Evolutionary conservation across 2,797 vertebrate species (phyloP).

Genomic region (Liasis olivaceus): DNA sequence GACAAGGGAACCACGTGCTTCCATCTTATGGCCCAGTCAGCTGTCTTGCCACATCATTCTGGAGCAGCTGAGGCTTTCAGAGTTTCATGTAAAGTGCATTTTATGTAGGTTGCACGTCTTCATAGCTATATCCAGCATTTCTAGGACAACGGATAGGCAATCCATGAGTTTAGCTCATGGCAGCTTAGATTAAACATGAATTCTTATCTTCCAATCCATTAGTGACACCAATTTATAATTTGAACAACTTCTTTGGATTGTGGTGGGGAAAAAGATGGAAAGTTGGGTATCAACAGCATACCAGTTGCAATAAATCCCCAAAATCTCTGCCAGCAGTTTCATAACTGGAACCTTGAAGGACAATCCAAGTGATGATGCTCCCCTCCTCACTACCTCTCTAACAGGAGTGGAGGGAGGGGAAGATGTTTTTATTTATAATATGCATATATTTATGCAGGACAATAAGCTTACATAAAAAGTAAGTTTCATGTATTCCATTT

Average conservation of each 20-base stretch:
- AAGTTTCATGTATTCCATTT: not conserved
- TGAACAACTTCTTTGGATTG: not conserved
- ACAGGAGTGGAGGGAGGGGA: not conserved
- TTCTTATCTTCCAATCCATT: not conserved
- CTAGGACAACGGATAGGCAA: not conserved
- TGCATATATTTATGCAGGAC: not conserved
- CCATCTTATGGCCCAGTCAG: not conserved
- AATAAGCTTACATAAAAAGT: not conserved
- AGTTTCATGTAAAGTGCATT: not conserved
- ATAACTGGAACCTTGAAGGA: not conserved
- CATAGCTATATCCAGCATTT: not conserved
- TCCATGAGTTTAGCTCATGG: not conserved
- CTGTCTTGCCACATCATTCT: not conserved
- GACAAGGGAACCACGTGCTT: not conserved
- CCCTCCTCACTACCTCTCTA: not conserved
- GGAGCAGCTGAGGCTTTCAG: not conserved
- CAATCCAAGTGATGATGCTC: not conserved
- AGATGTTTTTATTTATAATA: not conserved
- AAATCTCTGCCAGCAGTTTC: no score
- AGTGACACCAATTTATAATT: not conserved
- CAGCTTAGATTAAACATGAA: not conserved
- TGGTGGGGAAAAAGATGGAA: not conserved
- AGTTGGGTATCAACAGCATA: not conserved
- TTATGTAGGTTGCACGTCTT: not conserved
- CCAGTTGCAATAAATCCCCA: not conserved